Percentiles rank a stretch among this genome's conserved stretches.
phyloP scores from a whole-genome alignment of 2,113 vertebrate species.

The Orientallactaga bullata region DNA sequence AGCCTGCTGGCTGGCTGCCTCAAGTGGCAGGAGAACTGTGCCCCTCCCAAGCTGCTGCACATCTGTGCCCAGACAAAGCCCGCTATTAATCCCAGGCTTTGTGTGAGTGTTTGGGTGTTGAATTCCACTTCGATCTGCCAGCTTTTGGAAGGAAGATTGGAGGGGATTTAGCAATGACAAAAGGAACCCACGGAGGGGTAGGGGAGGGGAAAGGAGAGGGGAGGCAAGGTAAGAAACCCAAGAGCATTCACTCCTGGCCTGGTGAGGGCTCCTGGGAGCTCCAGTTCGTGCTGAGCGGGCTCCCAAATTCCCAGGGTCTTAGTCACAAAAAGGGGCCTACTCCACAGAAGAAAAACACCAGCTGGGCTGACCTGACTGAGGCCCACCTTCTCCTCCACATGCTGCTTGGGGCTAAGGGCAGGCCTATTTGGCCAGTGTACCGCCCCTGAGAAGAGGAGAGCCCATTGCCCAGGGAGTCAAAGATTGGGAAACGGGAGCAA shows the following conservation, averaged over 20 bases:
- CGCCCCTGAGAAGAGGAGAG: background rate
- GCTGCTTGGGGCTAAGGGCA: background rate
- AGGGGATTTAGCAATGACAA: constrained; percentile 78
- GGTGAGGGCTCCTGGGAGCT: constrained; percentile 45
- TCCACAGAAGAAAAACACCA: constrained; percentile 47
- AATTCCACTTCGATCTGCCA: constrained; percentile 70
- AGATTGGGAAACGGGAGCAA: background rate
- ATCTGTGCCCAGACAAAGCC: constrained; percentile 70
- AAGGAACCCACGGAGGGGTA: constrained; percentile 68
- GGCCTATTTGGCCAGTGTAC: background rate
- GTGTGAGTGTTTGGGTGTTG: constrained; percentile 78
- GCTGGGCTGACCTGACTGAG: background rate
- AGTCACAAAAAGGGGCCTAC: constrained; percentile 57
- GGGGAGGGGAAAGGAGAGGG: constrained; percentile 20
- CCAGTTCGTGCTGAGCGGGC: constrained; percentile 5
- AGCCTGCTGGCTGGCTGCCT: constrained; percentile 7
- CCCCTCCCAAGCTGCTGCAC: constrained; percentile 74
- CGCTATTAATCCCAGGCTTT: constrained; percentile 68
- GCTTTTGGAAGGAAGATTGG: constrained; percentile 61
- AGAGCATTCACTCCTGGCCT: constrained; percentile 55
- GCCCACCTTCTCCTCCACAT: background rate
- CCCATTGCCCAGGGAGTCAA: background rate
- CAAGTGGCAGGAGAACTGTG: constrained; percentile 67
- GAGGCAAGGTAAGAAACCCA: constrained; percentile 68
- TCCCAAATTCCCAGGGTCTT: constrained; percentile 71